phyloP scores from a whole-genome alignment of 23 tunicate species.

The Ciona savignyi region DNA sequence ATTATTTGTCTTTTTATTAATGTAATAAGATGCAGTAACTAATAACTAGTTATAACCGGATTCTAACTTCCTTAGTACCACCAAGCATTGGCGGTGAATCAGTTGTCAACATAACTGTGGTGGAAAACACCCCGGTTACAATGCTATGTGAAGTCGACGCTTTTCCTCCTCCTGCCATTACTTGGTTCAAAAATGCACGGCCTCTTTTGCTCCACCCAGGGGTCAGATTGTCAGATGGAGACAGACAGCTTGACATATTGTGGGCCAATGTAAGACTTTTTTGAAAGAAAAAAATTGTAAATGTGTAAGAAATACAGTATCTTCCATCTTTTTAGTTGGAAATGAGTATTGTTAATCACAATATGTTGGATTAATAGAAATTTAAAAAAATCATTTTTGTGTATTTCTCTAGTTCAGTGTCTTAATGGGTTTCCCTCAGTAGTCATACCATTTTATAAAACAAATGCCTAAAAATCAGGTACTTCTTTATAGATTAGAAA shows the following conservation, averaged over 20 bases:
- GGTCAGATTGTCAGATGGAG: slow-evolving; percentile 14
- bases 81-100: slow-evolving; percentile 54
- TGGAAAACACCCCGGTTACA: slow-evolving; percentile 37
- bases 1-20: no score
- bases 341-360: no score
- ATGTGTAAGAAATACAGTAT: not conserved
- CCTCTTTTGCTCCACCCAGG: slow-evolving; percentile 58
- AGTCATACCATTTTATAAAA: no score
- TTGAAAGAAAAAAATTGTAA: not conserved
- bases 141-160: slow-evolving; percentile 95
- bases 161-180: slow-evolving; percentile 77
- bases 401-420: no score
- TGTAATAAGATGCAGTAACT: not conserved
- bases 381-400: not conserved
- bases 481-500: no score
- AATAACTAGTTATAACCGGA: no score
- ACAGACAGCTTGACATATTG: slow-evolving; percentile 35
- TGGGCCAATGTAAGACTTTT: slow-evolving; percentile 52
- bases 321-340: no score
- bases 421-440: no score
- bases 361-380: no score
- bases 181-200: slow-evolving; percentile 85
- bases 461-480: no score
- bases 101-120: slow-evolving; percentile 64
- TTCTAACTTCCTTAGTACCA: slow-evolving; percentile 44